Evolutionary conservation across 2,113 vertebrate species (phyloP).

Genomic region (Toxotes chatareus): DNA sequence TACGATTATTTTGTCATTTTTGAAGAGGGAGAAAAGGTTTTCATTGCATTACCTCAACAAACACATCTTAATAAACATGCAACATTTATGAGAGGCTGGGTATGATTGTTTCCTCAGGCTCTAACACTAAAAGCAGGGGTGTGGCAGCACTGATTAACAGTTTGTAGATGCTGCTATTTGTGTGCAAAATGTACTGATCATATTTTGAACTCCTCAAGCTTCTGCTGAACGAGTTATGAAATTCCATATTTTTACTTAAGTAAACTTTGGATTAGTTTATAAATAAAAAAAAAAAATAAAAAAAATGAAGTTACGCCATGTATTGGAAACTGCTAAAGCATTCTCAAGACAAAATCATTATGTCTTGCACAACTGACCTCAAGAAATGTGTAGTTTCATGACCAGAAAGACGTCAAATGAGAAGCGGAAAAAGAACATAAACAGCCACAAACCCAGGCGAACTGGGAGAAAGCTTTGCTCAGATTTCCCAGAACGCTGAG

Average conservation of each 20-base stretch:
- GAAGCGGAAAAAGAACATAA: background rate
- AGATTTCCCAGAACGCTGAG: background rate
- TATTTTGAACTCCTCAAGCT: background rate
- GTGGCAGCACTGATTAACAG: constrained; percentile 9
- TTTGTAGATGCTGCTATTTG: background rate
- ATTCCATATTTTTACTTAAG: no score
- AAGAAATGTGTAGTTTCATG: background rate
- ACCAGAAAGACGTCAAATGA: background rate
- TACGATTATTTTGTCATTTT: background rate
- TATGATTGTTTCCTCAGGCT: background rate
- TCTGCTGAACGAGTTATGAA: background rate
- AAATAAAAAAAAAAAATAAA: background rate
- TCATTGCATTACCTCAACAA: background rate
- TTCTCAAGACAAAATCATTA: background rate
- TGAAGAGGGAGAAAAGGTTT: background rate
- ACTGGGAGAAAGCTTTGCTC: background rate
- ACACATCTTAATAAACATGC: constrained; percentile 27
- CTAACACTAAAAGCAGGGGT: background rate
- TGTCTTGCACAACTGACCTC: constrained; percentile 1
- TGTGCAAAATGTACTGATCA: background rate
- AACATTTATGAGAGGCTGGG: constrained; percentile 28
- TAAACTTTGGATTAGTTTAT: no score
- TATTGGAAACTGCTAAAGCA: background rate
- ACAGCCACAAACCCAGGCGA: background rate
- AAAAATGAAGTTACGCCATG: background rate